Base-by-base conservation (phyloP, 1,140 invertebrate genomes). In the Ericerus pela region DNA sequence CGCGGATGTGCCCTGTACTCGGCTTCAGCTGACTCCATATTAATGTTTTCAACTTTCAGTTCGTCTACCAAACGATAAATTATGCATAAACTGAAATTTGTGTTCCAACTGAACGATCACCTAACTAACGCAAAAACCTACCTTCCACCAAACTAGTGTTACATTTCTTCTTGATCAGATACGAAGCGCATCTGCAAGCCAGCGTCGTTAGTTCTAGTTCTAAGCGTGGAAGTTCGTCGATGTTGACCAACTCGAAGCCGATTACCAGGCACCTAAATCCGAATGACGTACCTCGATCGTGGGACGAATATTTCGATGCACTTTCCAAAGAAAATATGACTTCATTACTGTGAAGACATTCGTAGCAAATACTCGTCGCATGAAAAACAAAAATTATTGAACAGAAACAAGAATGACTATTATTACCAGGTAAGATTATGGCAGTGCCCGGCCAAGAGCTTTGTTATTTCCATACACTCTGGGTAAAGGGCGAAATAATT, bases 291-390 rank as follows among this genome's bases (percentile, higher is more conserved):
- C 80, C 78, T 64, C 84, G 82, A 53, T 93, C 92, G 73, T 94
- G 89, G 67, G 90, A 90, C 57, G 94, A 79, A 71, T 96, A 96
- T 70, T 96, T 85, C 0, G 91, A 90, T 0, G 93, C 89, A 1
- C 92, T 96, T 72, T 96, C 92, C 64, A 97, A 66, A 0, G 90
- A 94, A 68, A 97, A 95, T 61, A 94, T 79, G 0, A 96, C 81
- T 72, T 94, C 88, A 69, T 95, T 91, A 20, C 93, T 92, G 70
- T 63, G 31, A 51, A 63, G 3, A 53, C 28, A 30, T 29, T 26
- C n/a, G n/a, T n/a, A n/a, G n/a, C n/a, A n/a, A n/a, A n/a, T n/a
- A n/a, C n/a, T n/a, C n/a, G n/a, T n/a, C n/a, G n/a, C n/a, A n/a
- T n/a, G n/a, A 24, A 6, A 28, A 4, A 14, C 8, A 3, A 16